These are phyloP conservation scores for Pyralis farinalis DNA, from an alignment of 2,888 invertebrate genomes.

Conservation along the genomic window DNA sequence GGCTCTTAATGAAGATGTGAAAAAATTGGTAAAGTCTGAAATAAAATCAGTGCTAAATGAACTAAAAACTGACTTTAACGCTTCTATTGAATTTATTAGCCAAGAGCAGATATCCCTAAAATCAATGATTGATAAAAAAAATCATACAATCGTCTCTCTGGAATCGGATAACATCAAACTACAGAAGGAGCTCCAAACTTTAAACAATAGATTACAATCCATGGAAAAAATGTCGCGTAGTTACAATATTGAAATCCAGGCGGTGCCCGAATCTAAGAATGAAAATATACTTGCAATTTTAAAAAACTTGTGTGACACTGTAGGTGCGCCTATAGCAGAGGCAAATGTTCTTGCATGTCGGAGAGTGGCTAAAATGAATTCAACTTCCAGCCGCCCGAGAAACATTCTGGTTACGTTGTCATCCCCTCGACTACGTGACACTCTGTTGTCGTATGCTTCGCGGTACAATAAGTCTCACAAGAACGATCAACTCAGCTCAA, in stretches of 20 bases:
- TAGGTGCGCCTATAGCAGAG: slow-evolving; percentile 2
- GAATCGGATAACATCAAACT: slow-evolving; percentile 3
- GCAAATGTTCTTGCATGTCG: slow-evolving; percentile 5
- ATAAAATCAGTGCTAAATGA: not conserved
- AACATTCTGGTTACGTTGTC: slow-evolving; percentile 9
- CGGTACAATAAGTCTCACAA: slow-evolving; percentile 13
- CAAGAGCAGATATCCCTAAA: slow-evolving; percentile 7
- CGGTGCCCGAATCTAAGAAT: slow-evolving; percentile 10
- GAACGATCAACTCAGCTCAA: slow-evolving; percentile 3
- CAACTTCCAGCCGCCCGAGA: slow-evolving; percentile 8
- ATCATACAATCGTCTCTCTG: slow-evolving; percentile 1
- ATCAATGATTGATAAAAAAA: slow-evolving; percentile 4
- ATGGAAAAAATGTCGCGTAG: slow-evolving; percentile 14
- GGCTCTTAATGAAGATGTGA: slow-evolving; percentile 1
- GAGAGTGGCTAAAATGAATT: slow-evolving; percentile 11
- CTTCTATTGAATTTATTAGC: too few relatives aligned
- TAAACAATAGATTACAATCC: slow-evolving; percentile 3
- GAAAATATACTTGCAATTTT: too few relatives aligned
- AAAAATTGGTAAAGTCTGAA: slow-evolving; percentile 3
- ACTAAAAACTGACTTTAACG: not conserved
- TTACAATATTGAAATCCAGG: slow-evolving; percentile 15
- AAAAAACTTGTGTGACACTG: slow-evolving; percentile 6
- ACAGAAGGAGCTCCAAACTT: not conserved
- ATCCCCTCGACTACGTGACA: slow-evolving; percentile 11
- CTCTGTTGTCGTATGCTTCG: slow-evolving; percentile 9